Evolutionary conservation across 1,140 invertebrate genomes (phyloP), one percentile per base, ranked within the genome.

Genomic region (Halotydeus destructor): DNA sequence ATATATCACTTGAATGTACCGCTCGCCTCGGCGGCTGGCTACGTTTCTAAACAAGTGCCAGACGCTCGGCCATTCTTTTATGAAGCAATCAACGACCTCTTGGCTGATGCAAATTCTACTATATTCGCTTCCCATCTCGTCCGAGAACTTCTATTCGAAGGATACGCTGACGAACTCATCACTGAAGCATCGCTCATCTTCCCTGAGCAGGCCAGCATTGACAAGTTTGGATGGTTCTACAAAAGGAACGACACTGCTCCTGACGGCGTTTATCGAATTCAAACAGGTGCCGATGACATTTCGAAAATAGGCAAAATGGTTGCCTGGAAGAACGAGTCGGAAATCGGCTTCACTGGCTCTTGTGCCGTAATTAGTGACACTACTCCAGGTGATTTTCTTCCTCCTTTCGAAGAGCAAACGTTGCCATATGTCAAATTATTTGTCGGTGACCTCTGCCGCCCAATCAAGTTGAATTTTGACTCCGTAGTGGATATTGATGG

Each of bases 1-100:
- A 55, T 65, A 39, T 53, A 52, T 14, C 59, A 59, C 21, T 40
- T 61, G 16, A 65, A 62, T 49, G 45, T 63, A 21, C 57, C 59
- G 2, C 48, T 30, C 27, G 27, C 14, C 27, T 30, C 14, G 27
- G 14, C 14, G 8, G 14, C 8, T 14, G 14, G 14, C 14, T 30
- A 8, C 14, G 14, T 30, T 30, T 30, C 14, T 30, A 14, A 30
- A 30, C 27, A 30, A 8, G n/a, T n/a, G n/a, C n/a, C n/a, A 43
- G 21, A 45, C 16, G 25, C 3, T 24, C 5, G 36, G 39, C 12
- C 32, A 28, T 21, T 45, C 30, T n/a, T 38, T 16, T 30, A 24
- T 42, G 18, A 36, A 40, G 28, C 42, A 14, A 19, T 44, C 3
- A 44, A 44, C 24, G 28, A 16, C 11, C 14, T 44, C 4, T 38